Conservation (phyloP, 2,113 vertebrate genomes). For the Prunella himalayana region DNA sequence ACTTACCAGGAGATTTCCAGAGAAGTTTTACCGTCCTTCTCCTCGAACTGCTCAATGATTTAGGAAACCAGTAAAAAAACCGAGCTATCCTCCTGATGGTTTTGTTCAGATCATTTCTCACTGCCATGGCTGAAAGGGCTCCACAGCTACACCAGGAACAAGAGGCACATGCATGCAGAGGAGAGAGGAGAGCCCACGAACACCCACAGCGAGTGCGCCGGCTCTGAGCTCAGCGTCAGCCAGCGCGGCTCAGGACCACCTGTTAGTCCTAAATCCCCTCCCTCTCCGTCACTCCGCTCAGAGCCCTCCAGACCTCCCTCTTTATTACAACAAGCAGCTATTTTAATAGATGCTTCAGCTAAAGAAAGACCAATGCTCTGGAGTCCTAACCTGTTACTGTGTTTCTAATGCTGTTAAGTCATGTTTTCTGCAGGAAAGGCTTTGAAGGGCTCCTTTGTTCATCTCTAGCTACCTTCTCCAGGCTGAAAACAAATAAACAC, state of each 20-base stretch:
- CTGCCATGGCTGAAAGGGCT: constrained; percentile 49
- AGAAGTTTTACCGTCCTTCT: constrained; percentile 60
- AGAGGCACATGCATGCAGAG: background rate
- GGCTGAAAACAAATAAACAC: background rate
- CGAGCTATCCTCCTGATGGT: constrained; percentile 68
- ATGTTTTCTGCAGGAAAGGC: background rate
- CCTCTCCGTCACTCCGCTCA: constrained; percentile 24
- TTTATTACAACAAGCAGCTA: constrained; percentile 38
- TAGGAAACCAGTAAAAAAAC: constrained; percentile 69
- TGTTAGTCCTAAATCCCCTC: constrained; percentile 73
- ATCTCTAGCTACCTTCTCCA: background rate
- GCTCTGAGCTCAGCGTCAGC: constrained; percentile 57
- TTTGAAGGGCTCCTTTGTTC: background rate
- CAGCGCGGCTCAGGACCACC: constrained; percentile 66
- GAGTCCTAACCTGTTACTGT: constrained; percentile 27
- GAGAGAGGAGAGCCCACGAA: background rate
- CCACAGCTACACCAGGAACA: background rate
- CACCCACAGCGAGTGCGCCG: background rate
- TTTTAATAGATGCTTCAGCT: constrained; percentile 69
- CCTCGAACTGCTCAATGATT: constrained; percentile 57
- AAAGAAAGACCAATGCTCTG: constrained; percentile 53
- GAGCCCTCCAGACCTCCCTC: constrained; percentile 61
- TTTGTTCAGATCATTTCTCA: constrained; percentile 67
- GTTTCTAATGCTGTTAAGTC: constrained; percentile 11
- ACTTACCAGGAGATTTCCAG: constrained; percentile 68